Evolutionary conservation across 2,113 vertebrate species (phyloP).

Genomic region (Tympanuchus pallidicinctus): DNA sequence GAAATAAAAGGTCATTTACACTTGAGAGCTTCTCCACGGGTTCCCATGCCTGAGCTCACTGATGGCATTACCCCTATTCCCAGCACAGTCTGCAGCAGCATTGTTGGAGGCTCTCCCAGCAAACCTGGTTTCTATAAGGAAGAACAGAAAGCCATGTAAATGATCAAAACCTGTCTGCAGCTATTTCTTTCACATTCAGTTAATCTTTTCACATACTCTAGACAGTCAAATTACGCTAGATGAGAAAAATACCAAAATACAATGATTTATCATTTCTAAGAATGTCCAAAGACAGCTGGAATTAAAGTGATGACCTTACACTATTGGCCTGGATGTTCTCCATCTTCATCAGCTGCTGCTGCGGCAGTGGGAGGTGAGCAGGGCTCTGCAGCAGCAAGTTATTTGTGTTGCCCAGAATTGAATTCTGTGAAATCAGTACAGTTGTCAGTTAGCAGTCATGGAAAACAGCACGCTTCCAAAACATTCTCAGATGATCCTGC

Average conservation of each 20-base stretch:
- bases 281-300: not conserved
- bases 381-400: slow-evolving; percentile 90
- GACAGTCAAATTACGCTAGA: not conserved
- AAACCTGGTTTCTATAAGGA: slow-evolving; percentile 87
- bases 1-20: slow-evolving; percentile 77
- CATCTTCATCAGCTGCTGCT: slow-evolving; percentile 90
- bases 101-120: slow-evolving; percentile 89
- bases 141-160: not conserved
- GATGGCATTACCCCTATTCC: slow-evolving; percentile 82
- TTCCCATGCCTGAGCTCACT: slow-evolving; percentile 81
- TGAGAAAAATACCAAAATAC: not conserved
- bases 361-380: slow-evolving; percentile 86
- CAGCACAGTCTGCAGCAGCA: slow-evolving; percentile 89
- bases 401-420: slow-evolving; percentile 82
- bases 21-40: slow-evolving; percentile 89
- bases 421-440: slow-evolving; percentile 77
- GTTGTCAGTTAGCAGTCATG: not conserved
- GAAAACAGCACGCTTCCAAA: not conserved
- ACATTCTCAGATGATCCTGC: not conserved
- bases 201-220: not conserved
- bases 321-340: slow-evolving; percentile 89
- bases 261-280: not conserved
- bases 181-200: not conserved
- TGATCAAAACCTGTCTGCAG: not conserved
- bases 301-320: slow-evolving; percentile 76